Evolutionary conservation across 2,113 vertebrate genomes (phyloP).

Genomic region (Phocoena phocoena): DNA sequence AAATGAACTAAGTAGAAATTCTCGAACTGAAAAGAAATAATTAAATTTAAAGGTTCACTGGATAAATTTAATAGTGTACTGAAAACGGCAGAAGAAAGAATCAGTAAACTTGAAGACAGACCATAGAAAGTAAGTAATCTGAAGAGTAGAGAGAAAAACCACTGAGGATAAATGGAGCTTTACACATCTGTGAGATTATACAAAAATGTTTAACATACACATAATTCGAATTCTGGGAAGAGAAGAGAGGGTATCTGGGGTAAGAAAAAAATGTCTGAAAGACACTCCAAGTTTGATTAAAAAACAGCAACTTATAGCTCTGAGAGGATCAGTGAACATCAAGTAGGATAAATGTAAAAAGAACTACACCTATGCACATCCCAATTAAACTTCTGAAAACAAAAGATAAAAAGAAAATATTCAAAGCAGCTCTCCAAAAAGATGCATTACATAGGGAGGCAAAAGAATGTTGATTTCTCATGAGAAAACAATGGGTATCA

Average conservation of each 20-base stretch:
- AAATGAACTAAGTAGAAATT: background rate
- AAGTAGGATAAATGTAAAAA: background rate
- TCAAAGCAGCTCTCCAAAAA: background rate
- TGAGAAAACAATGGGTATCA: background rate
- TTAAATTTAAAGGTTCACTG: background rate
- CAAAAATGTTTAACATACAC: background rate
- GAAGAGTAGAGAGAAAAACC: background rate
- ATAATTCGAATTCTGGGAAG: background rate
- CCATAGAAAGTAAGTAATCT: background rate
- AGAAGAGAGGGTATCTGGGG: background rate
- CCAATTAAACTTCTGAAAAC: slow-evolving; percentile 5
- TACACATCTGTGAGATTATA: background rate
- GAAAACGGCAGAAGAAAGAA: background rate
- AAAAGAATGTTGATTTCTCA: background rate
- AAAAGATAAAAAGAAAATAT: background rate
- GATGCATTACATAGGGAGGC: background rate
- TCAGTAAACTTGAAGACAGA: background rate
- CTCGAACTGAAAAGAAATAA: slow-evolving; percentile 28
- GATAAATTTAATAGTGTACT: background rate
- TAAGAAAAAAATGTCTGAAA: background rate
- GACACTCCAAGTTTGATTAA: background rate
- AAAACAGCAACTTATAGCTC: background rate
- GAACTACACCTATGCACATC: background rate
- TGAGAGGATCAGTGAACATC: background rate
- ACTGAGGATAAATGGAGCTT: background rate